Evolutionary conservation across 2,113 vertebrate genomes (phyloP).

Genomic region (Mirounga angustirostris): DNA sequence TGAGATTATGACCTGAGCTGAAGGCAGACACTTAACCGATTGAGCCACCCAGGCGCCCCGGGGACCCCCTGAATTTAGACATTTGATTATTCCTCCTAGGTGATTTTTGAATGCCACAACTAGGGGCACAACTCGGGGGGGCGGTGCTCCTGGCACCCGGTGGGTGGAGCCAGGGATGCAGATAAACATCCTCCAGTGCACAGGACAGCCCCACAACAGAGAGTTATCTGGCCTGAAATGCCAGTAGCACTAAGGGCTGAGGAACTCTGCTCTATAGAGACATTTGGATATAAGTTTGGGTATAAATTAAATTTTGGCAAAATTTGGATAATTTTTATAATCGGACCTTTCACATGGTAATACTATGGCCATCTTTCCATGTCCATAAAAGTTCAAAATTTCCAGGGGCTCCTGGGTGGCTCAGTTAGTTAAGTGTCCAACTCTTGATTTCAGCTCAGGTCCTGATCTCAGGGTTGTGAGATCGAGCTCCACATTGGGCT

Average conservation of each 20-base stretch:
- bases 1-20: too few relatives aligned
- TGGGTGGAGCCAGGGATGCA: not conserved
- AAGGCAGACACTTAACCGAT: too few relatives aligned
- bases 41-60: too few relatives aligned
- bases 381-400: not conserved
- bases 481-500: not conserved
- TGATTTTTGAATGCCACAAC: not conserved
- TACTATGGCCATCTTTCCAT: not conserved
- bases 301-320: not conserved
- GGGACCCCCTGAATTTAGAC: not conserved
- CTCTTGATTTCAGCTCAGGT: not conserved
- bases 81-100: not conserved
- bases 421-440: not conserved
- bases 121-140: not conserved
- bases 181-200: accelerated
- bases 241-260: not conserved
- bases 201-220: not conserved
- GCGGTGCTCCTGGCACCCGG: not conserved
- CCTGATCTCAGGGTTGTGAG: not conserved
- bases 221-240: not conserved
- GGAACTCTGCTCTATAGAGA: not conserved
- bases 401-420: not conserved
- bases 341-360: not conserved
- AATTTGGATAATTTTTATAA: not conserved
- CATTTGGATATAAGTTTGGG: not conserved